Percentiles rank a stretch among this genome's conserved stretches.
phyloP scores from a whole-genome alignment of 2,797 vertebrate genomes.

The Pipistrellus pygmaeus region DNA sequence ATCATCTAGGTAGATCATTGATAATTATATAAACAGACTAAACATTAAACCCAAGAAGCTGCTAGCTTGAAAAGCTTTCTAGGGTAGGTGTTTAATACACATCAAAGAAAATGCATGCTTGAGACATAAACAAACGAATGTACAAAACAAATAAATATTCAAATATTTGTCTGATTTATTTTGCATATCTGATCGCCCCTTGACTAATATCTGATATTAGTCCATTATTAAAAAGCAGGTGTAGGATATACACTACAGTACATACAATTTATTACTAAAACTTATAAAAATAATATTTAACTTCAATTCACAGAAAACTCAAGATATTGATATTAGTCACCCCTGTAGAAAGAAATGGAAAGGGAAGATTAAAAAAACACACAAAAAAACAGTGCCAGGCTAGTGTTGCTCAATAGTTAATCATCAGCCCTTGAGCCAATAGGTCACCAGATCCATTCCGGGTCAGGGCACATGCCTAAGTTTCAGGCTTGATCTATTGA shows the following conservation, averaged over 20 bases:
- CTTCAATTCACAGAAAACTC: conserved; percentile 4
- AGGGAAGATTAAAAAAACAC: neutral
- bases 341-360: neutral
- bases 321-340: neutral
- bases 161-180: conserved; percentile 11
- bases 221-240: neutral
- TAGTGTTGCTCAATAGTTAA: neutral
- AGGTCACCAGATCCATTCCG: neutral
- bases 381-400: neutral
- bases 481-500: neutral
- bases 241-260: neutral
- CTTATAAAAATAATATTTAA: conserved; percentile 27
- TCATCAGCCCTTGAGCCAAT: neutral
- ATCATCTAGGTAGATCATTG: neutral
- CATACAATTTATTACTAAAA: conserved; percentile 48
- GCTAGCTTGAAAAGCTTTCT: conserved; percentile 20
- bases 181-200: neutral
- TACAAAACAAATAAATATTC: conserved; percentile 1
- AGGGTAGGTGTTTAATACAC: neutral
- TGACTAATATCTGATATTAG: conserved; percentile 12
- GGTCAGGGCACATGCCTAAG: neutral
- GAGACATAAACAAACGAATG: neutral
- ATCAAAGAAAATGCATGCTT: conserved; percentile 2
- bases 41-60: conserved; percentile 27
- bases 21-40: conserved; percentile 45